A percentile compares a stretch with the other conserved stretches of the same genome.
phyloP scores from a whole-genome alignment of 2,797 vertebrate genomes.

The Lacerta bilineata region DNA sequence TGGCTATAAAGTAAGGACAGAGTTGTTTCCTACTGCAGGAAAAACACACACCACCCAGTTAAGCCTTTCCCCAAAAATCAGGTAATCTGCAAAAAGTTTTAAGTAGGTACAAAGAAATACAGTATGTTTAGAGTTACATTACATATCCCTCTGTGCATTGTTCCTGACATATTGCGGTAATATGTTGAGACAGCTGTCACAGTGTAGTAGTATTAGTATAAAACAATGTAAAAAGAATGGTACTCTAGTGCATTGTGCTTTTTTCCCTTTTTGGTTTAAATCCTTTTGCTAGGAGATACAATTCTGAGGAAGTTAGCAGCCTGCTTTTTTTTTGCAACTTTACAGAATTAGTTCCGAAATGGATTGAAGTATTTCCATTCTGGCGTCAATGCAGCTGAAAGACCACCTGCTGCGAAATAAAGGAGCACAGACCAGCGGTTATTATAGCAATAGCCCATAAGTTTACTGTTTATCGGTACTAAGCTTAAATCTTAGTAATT shows the following conservation, averaged over 20 bases:
- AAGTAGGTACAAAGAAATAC: conserved; percentile 51
- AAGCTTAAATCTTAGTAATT: conserved; percentile 84
- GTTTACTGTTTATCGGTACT: conserved; percentile 84
- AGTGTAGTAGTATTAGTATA: conserved; percentile 69
- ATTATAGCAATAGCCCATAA: conserved; percentile 82
- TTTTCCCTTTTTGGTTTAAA: conserved; percentile 21
- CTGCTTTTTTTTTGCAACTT: conserved; percentile 71
- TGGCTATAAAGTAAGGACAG: not conserved
- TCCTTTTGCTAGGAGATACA: conserved; percentile 68
- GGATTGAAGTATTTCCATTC: conserved; percentile 72
- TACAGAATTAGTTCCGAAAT: conserved; percentile 78
- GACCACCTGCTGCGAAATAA: conserved; percentile 82
- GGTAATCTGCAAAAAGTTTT: conserved; percentile 24
- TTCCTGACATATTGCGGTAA: conserved; percentile 70
- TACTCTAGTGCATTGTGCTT: conserved; percentile 57
- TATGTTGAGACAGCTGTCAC: conserved; percentile 75
- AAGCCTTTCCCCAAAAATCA: not conserved
- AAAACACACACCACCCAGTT: not conserved
- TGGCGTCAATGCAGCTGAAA: conserved; percentile 71
- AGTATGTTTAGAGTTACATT: conserved; percentile 59
- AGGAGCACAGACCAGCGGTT: conserved; percentile 75
- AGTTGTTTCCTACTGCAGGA: not conserved
- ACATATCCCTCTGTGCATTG: conserved; percentile 61
- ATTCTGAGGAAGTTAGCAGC: conserved; percentile 68
- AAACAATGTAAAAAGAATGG: conserved; percentile 75